Evolutionary conservation across 2,113 vertebrate species (phyloP).

Genomic region (Salvelinus namaycush): DNA sequence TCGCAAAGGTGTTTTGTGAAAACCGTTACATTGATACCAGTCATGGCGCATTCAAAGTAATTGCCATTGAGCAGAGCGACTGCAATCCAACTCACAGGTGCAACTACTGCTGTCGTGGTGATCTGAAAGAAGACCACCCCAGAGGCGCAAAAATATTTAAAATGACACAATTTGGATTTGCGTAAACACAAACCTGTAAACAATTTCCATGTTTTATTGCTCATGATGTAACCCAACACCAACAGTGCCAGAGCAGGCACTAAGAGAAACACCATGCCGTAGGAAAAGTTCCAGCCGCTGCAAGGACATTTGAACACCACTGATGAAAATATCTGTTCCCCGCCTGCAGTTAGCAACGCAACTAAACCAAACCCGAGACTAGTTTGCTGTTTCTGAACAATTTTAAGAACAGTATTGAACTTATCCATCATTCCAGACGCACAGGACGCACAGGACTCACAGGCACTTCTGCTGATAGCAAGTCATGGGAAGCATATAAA

Average conservation of each 20-base stretch:
- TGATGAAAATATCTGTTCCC: constrained; percentile 72
- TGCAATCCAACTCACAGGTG: constrained; percentile 75
- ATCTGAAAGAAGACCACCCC: constrained; percentile 9
- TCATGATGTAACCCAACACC: constrained; percentile 70
- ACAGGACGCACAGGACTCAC: not conserved
- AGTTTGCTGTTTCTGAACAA: constrained; percentile 52
- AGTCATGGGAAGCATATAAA: not conserved
- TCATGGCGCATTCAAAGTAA: constrained; percentile 74
- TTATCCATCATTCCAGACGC: constrained; percentile 65
- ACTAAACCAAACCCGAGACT: constrained; percentile 64
- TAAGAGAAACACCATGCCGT: constrained; percentile 76
- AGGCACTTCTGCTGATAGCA: not conserved
- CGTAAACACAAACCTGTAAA: constrained; percentile 66
- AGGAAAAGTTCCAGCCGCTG: constrained; percentile 66
- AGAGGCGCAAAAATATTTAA: accelerated
- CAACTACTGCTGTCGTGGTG: constrained; percentile 48
- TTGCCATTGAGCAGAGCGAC: constrained; percentile 74
- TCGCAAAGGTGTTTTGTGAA: constrained; percentile 40
- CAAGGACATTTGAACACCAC: constrained; percentile 80
- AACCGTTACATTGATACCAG: constrained; percentile 14
- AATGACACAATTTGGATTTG: accelerated
- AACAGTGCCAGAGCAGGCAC: constrained; percentile 78
- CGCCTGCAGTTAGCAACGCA: constrained; percentile 71
- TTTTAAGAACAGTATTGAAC: constrained; percentile 42
- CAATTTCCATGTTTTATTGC: constrained; percentile 60